These are phyloP conservation scores for Isoperla grammatica DNA, from an alignment of 2,888 invertebrate species.

Conservation along the genomic window DNA sequence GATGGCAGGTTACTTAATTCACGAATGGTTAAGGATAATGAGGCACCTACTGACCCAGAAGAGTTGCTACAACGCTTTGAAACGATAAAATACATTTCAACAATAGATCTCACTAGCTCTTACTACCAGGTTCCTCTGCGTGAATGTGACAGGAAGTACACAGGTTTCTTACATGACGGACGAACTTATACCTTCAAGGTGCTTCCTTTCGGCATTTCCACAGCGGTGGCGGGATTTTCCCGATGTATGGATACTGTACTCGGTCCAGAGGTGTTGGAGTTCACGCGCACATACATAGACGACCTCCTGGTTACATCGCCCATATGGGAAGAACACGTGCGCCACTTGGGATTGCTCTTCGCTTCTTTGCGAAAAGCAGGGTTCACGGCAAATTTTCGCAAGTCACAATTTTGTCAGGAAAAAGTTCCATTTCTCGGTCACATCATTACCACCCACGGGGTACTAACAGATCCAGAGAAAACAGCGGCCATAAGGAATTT, in stretches of 20 bases:
- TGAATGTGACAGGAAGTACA: slow-evolving; percentile 6
- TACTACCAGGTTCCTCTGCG: slow-evolving; percentile 19
- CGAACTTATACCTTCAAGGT: slow-evolving; percentile 14
- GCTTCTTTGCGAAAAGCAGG: neutral
- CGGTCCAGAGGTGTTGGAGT: slow-evolving; percentile 1
- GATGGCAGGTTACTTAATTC: slow-evolving; percentile 14
- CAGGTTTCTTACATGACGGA: slow-evolving; percentile 14
- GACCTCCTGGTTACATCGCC: neutral
- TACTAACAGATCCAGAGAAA: too few species aligned
- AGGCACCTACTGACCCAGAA: slow-evolving; percentile 2
- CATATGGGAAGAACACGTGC: neutral
- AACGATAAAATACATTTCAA: neutral
- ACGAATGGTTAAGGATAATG: slow-evolving; percentile 4
- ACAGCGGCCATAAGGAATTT: slow-evolving; percentile 36
- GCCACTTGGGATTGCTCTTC: neutral
- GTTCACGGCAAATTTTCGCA: neutral
- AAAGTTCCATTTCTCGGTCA: neutral
- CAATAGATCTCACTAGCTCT: slow-evolving; percentile 13
- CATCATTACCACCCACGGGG: slow-evolving; percentile 16
- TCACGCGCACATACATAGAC: slow-evolving; percentile 1
- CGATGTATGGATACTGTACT: too few species aligned
- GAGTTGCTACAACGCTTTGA: neutral
- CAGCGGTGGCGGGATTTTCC: slow-evolving; percentile 15
- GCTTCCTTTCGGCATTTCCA: slow-evolving; percentile 19
- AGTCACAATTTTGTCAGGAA: too few species aligned